Evolutionary conservation across 2,888 invertebrate genomes (phyloP), one percentile per base, ranked within the genome.

Genomic region (Dynastes grantii): DNA sequence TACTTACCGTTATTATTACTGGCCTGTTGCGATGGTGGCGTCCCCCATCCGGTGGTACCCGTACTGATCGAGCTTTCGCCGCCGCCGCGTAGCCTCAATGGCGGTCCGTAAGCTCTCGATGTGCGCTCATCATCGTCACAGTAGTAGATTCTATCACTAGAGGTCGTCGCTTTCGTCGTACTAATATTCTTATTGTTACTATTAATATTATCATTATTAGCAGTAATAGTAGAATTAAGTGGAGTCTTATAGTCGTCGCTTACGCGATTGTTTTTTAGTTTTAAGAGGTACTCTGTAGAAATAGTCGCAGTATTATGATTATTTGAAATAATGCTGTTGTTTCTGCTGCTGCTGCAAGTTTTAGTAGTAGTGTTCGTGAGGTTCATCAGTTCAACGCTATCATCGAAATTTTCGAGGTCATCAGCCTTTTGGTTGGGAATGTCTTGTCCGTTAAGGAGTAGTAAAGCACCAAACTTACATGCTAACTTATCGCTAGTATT

Each of bases 31-130:
- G 93, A 90, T 77, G 94, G 94, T 68, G 95, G 93, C 80, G 94
- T 92, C 83, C 95, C 95, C 95, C 95, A 95, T 83, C 94, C 95
- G 79, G 93, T 92, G 79, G 94, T 93, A 82, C 90, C 91, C 80
- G 93, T 93, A 87, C 94, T 95, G 85, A 95, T 91, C 64, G 95
- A 95, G 89, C 94, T 95, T 89, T 96, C 96, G 78, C 95, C 95
- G 73, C 96, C 96, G 77, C 95, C 95, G 81, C 92, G 90, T 80
- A 96, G 91, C 82, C 94, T 91, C 85, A 95, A 89, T 76, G 91
- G 90, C 64, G 90, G 90, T 79, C 78, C 89, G 81, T 88, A 82
- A 40, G 53, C 70, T 53, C 76, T 68, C 22, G 32, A 82, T 83
- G 85, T 84, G 81, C 85, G 85, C 83, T 84, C 73, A 29, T 73